A percentile compares a stretch with the other conserved stretches of the same genome.
Conservation (phyloP, 2,113 vertebrate species). For the Burhinus oedicnemus region DNA sequence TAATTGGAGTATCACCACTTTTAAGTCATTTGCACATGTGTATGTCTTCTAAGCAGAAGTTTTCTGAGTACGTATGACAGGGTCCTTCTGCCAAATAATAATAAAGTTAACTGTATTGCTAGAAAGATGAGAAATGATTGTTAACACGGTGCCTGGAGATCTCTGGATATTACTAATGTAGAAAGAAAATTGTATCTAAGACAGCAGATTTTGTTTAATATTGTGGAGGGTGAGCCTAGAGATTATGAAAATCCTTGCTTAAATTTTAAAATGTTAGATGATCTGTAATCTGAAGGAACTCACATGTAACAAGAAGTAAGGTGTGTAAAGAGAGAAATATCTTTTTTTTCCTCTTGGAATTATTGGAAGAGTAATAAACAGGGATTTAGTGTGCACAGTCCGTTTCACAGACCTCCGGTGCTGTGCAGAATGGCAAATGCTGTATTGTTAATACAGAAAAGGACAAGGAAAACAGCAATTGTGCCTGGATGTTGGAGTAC, state of each 20-base stretch:
- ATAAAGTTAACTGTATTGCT: background rate
- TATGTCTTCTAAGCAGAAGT: conserved; percentile 22
- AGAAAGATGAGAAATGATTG: conserved; percentile 10
- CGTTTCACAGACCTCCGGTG: background rate
- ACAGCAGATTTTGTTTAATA: conserved; percentile 29
- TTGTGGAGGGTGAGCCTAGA: background rate
- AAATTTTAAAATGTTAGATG: background rate
- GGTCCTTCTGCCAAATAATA: conserved; percentile 29
- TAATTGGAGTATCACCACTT: background rate
- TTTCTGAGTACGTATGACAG: conserved; percentile 6
- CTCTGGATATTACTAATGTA: background rate
- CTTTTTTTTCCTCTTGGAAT: background rate
- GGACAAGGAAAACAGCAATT: background rate
- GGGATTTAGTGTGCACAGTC: background rate
- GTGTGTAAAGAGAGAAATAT: background rate
- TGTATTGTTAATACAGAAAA: background rate
- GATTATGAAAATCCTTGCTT: background rate
- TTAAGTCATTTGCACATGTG: background rate
- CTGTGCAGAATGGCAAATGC: background rate
- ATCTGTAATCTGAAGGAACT: background rate
- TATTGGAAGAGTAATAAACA: background rate
- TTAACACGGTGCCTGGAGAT: background rate
- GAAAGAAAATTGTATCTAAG: conserved; percentile 22
- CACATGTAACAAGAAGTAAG: background rate
- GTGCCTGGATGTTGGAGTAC: background rate